Evolutionary conservation across 2,888 invertebrate genomes (phyloP).

Genomic region (Orthosia gracilis): DNA sequence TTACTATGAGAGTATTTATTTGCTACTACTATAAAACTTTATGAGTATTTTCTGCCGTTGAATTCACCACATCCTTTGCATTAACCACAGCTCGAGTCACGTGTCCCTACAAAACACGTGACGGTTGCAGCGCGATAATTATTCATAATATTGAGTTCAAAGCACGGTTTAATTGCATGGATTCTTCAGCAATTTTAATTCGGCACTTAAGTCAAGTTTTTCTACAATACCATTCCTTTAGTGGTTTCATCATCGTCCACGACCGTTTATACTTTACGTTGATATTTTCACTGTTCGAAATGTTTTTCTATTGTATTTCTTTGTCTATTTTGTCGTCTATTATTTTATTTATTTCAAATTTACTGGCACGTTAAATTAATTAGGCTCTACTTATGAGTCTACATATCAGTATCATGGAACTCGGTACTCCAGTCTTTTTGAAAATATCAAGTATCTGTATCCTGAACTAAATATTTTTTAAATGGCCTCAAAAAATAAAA

Average conservation of each 20-base stretch:
- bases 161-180: conserved; percentile 27
- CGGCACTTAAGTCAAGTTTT: neutral
- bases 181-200: conserved; percentile 18
- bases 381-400: neutral
- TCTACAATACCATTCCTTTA: neutral
- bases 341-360: neutral
- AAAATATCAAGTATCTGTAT: neutral
- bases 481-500: neutral
- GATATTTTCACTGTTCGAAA: neutral
- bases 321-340: neutral
- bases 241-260: neutral
- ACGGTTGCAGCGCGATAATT: conserved; percentile 29
- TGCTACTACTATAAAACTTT: neutral
- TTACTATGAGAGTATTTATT: conserved; percentile 32
- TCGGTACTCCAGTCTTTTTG: neutral
- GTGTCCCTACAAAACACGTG: conserved; percentile 44
- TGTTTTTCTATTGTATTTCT: neutral
- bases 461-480: neutral
- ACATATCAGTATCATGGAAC: neutral
- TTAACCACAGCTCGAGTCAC: conserved; percentile 45
- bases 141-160: conserved; percentile 44
- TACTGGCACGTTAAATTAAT: neutral
- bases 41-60: conserved; percentile 28
- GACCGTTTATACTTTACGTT: neutral
- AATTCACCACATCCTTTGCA: conserved; percentile 17